phyloP scores from a whole-genome alignment of 2,113 vertebrate species.

The Eubucco bourcierii region DNA sequence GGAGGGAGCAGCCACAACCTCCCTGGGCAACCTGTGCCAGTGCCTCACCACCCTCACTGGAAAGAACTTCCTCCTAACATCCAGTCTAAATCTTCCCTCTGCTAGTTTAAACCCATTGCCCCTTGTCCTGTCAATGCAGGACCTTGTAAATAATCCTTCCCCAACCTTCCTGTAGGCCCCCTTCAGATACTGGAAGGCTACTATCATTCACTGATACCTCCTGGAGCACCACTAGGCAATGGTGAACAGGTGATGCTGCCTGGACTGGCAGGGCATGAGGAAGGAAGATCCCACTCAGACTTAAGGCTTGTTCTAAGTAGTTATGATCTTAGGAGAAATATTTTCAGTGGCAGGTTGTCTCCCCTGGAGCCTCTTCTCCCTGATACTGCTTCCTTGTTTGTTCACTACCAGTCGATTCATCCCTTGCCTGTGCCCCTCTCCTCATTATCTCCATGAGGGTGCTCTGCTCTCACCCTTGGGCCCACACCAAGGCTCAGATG shows the following conservation, averaged over 20 bases:
- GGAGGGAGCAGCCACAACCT: too few relatives aligned
- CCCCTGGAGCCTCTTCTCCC: background rate
- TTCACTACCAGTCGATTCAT: background rate
- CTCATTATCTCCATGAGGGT: background rate
- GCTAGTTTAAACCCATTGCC: too few relatives aligned
- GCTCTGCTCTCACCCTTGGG: background rate
- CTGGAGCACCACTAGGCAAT: background rate
- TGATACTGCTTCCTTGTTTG: background rate
- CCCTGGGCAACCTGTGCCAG: too few relatives aligned
- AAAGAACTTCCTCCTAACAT: too few relatives aligned
- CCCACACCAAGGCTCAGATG: background rate
- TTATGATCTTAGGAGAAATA: background rate
- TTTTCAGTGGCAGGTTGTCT: too few relatives aligned
- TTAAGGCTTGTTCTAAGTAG: background rate
- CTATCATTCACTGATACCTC: background rate
- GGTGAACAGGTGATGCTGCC: background rate
- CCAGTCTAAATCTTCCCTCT: too few relatives aligned
- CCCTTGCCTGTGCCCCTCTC: too few relatives aligned
- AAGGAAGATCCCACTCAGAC: background rate
- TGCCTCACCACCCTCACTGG: too few relatives aligned
- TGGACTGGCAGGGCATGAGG: rapidly evolving
- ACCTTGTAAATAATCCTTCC: too few relatives aligned
- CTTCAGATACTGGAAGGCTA: too few relatives aligned
- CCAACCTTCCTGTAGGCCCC: too few relatives aligned
- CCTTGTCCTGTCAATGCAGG: too few relatives aligned